Evolutionary conservation across 1,140 invertebrate genomes (phyloP), one percentile per base, ranked within the genome.

Genomic region (Dendrolimus punctatus): DNA sequence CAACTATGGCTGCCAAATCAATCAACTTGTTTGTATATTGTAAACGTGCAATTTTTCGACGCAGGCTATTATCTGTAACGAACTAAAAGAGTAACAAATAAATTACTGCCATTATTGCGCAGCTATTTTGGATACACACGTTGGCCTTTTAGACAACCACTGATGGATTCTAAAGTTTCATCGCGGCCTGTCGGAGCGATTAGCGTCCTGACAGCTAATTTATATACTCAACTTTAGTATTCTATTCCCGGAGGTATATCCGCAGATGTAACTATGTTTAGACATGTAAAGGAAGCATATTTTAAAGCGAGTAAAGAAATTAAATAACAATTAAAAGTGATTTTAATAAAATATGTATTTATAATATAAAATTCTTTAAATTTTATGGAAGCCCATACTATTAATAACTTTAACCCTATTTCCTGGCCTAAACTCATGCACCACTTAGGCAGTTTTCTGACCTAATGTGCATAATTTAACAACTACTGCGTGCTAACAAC

Each of bases 181-280:
- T 84, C 82, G 80, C 77, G 72, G 79, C 65, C 78, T 82, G 82
- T 80, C 79, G 66, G 74, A 84, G 53, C 82, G 82, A 86, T 86
- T 86, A 86, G 82, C 80, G 73, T 51, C 57, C 69, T 84, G 82
- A 84, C 82, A 86, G 80, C 78, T 86, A 84, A 86, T 86, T 84
- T 84, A 86, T 85, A 78, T 85, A 85, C 79, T 80, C 78, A 80
- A 86, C 77, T 85, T 23, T 78, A 83, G 79, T 66, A 75, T 76
- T 81, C 79, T 84, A 84, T 85, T 85, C 75, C 66, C 67, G 68
- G 69, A 72, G 76, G 73, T 68, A 70, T 62, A 60, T 46, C 56
- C 64, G 68, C 59, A 76, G 73, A 72, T 51, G 41, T 56, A 48
- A 46, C 52, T 60, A 59, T 49, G 51, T 43, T 48, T 66, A 81